phyloP scores from a whole-genome alignment of 2,888 invertebrate species.

The Aspidiotus destructor region DNA sequence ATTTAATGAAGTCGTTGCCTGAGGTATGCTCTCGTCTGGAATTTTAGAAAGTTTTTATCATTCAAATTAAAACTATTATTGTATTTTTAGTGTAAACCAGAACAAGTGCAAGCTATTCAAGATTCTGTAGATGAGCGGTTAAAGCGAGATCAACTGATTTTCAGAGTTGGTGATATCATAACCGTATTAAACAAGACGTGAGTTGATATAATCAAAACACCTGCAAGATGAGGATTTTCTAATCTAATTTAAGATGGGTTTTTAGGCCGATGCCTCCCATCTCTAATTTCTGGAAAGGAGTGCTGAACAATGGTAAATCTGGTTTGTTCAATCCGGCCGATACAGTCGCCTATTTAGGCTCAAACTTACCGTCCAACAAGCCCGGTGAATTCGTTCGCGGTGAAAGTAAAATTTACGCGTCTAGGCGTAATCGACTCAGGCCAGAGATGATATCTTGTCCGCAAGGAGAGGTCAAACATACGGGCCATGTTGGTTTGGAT shows the following conservation, averaged over 20 bases:
- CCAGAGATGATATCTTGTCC: slow-evolving; percentile 94
- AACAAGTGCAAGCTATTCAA: slow-evolving; percentile 77
- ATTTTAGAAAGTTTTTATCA: no score
- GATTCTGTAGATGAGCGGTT: slow-evolving; percentile 48
- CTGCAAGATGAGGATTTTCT: not conserved
- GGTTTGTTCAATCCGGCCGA: slow-evolving; percentile 85
- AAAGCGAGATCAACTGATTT: slow-evolving; percentile 62
- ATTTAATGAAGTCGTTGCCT: slow-evolving; percentile 65
- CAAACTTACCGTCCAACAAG: slow-evolving; percentile 57
- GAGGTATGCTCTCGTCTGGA: slow-evolving; percentile 46
- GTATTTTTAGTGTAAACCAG: slow-evolving; percentile 61
- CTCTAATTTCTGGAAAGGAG: slow-evolving; percentile 73
- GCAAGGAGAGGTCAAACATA: slow-evolving; percentile 93
- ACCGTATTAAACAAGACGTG: slow-evolving; percentile 77
- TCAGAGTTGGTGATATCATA: slow-evolving; percentile 79
- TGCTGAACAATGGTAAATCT: slow-evolving; percentile 76
- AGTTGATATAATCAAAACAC: slow-evolving; percentile 37
- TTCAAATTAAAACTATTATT: no score
- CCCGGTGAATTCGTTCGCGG: slow-evolving; percentile 45
- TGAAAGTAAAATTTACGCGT: slow-evolving; percentile 52
- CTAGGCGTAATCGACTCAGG: slow-evolving; percentile 50
- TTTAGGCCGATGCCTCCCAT: slow-evolving; percentile 48
- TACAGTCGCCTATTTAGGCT: slow-evolving; percentile 75
- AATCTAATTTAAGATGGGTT: slow-evolving; percentile 19
- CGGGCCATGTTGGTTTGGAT: slow-evolving; percentile 90